phyloP scores from a whole-genome alignment of 2,797 vertebrate genomes.

The Sebastolobus altivelis region DNA sequence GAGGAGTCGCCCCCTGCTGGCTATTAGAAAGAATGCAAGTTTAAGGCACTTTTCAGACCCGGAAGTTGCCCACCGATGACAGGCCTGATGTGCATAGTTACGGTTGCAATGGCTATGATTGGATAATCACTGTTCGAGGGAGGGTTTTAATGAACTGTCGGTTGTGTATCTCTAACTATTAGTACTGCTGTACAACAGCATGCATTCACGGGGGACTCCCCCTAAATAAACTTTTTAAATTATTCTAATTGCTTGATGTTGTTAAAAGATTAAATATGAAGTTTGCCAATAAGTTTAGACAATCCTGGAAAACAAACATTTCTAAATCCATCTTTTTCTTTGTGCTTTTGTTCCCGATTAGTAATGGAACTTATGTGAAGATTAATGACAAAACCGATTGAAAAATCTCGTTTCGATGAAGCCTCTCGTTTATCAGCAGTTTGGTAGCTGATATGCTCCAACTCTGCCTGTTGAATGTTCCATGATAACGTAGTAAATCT shows the following conservation, averaged over 20 bases:
- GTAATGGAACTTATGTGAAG: neutral
- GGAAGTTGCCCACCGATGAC: too few species aligned
- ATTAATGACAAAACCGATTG: constrained; percentile 19
- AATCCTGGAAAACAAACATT: constrained; percentile 3
- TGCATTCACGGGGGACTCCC: neutral
- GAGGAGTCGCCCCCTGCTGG: too few species aligned
- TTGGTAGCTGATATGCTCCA: constrained; percentile 41
- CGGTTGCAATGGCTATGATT: neutral
- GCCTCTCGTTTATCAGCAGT: constrained; percentile 20
- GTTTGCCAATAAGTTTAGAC: neutral
- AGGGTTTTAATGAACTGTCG: neutral
- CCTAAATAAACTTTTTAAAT: neutral
- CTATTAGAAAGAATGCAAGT: too few species aligned
- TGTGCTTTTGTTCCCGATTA: constrained; percentile 13
- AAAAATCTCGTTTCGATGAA: constrained; percentile 58
- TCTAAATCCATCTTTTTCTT: neutral
- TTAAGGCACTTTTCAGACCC: too few species aligned
- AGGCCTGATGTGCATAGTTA: neutral
- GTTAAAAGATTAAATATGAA: neutral
- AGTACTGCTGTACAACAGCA: neutral
- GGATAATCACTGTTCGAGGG: neutral
- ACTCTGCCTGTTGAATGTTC: constrained; percentile 29
- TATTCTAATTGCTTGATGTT: neutral
- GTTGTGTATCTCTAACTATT: neutral
- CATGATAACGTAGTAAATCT: constrained; percentile 51